Percentiles rank a stretch among this genome's conserved stretches.
These are phyloP conservation scores for Cyclophora punctaria DNA, from an alignment of 2,888 invertebrate genomes.

Conservation along the genomic window DNA sequence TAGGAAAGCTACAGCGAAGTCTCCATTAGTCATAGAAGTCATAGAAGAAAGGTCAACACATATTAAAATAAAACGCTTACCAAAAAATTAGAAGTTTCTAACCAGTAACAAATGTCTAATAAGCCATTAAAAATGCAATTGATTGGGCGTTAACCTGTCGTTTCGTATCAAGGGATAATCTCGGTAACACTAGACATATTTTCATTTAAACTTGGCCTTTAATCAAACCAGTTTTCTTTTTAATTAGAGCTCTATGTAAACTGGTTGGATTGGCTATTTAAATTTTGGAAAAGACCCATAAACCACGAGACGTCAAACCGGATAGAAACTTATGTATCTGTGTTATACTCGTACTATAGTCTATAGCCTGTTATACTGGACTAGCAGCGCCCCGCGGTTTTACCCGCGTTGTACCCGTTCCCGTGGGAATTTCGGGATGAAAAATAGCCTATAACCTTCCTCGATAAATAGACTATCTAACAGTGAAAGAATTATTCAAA, in stretches of 20 bases:
- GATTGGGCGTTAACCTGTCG: constrained; percentile 44
- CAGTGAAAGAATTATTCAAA: too few species aligned
- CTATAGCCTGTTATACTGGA: constrained; percentile 27
- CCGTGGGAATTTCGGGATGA: too few species aligned
- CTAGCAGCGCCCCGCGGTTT: too few species aligned
- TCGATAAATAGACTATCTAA: too few species aligned
- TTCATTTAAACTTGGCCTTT: constrained; percentile 15
- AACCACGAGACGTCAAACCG: constrained; percentile 33
- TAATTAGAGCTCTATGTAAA: constrained; percentile 14
- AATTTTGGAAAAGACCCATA: constrained; percentile 34
- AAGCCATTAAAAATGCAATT: constrained; percentile 29
- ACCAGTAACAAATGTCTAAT: constrained; percentile 42
- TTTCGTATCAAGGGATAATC: constrained; percentile 29
- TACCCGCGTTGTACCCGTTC: too few species aligned
- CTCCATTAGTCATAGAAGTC: too few species aligned
- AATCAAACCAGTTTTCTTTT: constrained; percentile 12
- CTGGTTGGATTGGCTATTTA: constrained; percentile 23
- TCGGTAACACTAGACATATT: constrained; percentile 22
- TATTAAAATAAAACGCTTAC: too few species aligned
- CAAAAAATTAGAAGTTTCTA: too few species aligned
- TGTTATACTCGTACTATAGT: constrained; percentile 22
- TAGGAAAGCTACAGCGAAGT: too few species aligned
- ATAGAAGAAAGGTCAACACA: too few species aligned
- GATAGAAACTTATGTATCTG: constrained; percentile 33
- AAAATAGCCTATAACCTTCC: too few species aligned